Percentiles rank a stretch among this genome's conserved stretches.
Evolutionary conservation across 2,113 vertebrate species (phyloP).

Genomic region (Grammomys surdaster): DNA sequence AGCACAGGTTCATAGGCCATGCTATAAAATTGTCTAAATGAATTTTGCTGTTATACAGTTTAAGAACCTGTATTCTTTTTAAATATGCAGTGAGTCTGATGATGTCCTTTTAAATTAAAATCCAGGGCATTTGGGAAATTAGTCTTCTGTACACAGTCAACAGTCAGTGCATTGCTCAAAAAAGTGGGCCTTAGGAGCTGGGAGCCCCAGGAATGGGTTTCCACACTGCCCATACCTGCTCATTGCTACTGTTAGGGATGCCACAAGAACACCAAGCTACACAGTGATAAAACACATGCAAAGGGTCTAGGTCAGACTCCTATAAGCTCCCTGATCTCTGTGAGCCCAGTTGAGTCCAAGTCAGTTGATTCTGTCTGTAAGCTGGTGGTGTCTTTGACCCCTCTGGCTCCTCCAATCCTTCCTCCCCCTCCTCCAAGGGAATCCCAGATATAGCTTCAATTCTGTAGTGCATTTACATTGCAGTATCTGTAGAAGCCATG

Average conservation of each 20-base stretch:
- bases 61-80: background rate
- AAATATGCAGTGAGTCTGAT: slow-evolving; percentile 3
- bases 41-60: background rate
- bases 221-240: background rate
- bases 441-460: background rate
- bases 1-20: background rate
- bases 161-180: background rate
- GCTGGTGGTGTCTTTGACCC: background rate
- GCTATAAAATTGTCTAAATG: background rate
- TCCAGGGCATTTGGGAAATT: background rate
- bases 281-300: no score
- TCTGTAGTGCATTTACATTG: background rate
- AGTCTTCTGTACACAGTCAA: background rate
- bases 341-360: background rate
- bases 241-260: no score
- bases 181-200: background rate
- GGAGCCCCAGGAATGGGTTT: background rate
- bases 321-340: background rate
- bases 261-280: no score
- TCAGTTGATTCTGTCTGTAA: no score
- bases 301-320: background rate
- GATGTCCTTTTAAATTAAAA: slow-evolving; percentile 38
- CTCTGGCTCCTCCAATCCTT: background rate
- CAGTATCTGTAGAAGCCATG: background rate
- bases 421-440: background rate